A percentile compares a stretch with the other conserved stretches of the same genome.
phyloP scores from a whole-genome alignment of 2,113 vertebrate species.

The Sitta europaea region DNA sequence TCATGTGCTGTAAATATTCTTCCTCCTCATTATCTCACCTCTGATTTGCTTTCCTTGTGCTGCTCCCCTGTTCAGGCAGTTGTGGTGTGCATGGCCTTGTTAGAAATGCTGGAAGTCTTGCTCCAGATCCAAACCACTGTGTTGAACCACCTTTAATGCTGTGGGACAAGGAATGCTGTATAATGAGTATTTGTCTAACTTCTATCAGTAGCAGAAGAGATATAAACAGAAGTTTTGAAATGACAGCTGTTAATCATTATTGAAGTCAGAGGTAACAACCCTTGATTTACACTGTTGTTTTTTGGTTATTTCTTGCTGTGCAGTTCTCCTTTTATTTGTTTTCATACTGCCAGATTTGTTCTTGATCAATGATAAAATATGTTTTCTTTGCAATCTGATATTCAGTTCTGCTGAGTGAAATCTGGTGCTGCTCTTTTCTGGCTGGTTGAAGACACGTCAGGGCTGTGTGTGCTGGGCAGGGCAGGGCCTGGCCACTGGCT shows the following conservation, averaged over 20 bases:
- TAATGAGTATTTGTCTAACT: background rate
- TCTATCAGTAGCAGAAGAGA: background rate
- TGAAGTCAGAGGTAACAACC: background rate
- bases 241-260: background rate
- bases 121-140: background rate
- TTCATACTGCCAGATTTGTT: conserved; percentile 42
- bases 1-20: background rate
- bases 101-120: background rate
- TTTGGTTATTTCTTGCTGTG: background rate
- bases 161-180: background rate
- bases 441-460: background rate
- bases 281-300: background rate
- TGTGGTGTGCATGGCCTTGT: background rate
- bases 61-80: background rate
- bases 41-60: background rate
- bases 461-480: background rate
- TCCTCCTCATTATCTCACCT: background rate
- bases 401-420: background rate
- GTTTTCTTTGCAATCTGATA: background rate
- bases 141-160: background rate
- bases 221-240: background rate
- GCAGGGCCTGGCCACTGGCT: background rate
- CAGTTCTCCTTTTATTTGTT: conserved; percentile 30
- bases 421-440: background rate
- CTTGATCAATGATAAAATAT: conserved; percentile 11